Base-by-base conservation (phyloP, 2,113 vertebrate species). In the Phalacrocorax aristotelis region DNA sequence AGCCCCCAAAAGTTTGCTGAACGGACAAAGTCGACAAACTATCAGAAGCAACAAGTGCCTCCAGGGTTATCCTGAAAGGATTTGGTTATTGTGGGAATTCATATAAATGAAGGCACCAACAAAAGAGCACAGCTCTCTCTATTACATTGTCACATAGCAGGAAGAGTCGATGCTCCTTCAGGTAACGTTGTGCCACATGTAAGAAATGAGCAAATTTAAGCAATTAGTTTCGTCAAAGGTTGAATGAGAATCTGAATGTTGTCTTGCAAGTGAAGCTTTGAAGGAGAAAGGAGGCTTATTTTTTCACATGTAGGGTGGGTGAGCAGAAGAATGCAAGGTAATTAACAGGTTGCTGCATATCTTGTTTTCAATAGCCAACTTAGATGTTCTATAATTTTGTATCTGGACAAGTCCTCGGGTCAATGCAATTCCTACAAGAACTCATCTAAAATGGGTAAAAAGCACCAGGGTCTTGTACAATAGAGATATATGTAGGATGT, bases 121-220 rank as follows among this genome's bases (percentile, higher is more conserved):
- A 60, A 66, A 70, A 89, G n/a, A 64, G 27, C n/a, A 54, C 20
- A 89, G 55, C 6, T 78, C n/a, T 75, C 55, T 90, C 6, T 55
- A 87, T 83, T 60, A 93, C 60, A 18, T 26, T 93, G 85, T 87
- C 86, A 94, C 69, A 78, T 7, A 8, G 3, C 46, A 68, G 83
- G 48, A 93, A 72, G 51, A 69, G 77, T 46, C n/a, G 60, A 78
- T 70, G 62, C 26, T 97, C 92, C 94, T 92, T 76, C 83, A 93
- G 92, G 76, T 93, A 90, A 93, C 52, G 29, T 11, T 57, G 76
- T 91, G 86, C 60, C 91, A 95, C 36, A 48, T 46, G 75, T 38
- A 76, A 96, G 89, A 94, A 93, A 92, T 60, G 60, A 84, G 34
- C 16, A 75, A 83, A 81, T 96, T 74, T 7, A 21, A 84, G 80